Evolutionary conservation across 2,797 vertebrate genomes (phyloP).

Genomic region (Picus viridis): DNA sequence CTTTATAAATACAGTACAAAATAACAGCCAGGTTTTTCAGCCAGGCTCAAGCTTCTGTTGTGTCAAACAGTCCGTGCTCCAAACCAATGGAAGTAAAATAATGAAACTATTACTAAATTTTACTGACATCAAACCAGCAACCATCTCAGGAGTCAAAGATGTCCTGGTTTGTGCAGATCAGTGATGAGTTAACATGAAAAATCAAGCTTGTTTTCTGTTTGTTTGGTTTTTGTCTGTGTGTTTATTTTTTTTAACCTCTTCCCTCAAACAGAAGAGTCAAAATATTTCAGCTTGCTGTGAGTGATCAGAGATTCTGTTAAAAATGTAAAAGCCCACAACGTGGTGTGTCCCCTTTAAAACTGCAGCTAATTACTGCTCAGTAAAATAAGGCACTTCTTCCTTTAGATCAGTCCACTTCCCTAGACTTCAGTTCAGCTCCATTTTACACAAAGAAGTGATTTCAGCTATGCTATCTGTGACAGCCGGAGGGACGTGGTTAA

Average conservation of each 20-base stretch:
- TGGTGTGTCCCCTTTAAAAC: neutral
- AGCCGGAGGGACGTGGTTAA: conserved; percentile 80
- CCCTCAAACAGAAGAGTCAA: conserved; percentile 39
- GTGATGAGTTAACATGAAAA: neutral
- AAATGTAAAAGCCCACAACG: neutral
- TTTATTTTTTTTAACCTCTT: neutral
- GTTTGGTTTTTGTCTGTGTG: too few relatives aligned
- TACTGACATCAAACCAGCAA: neutral
- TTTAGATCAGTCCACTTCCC: neutral
- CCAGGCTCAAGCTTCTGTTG: neutral
- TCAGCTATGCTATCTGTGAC: conserved; percentile 85
- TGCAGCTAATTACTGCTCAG: neutral
- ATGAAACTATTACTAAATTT: neutral
- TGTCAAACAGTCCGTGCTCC: neutral
- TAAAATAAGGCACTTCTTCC: conserved; percentile 68
- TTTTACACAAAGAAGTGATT: conserved; percentile 80
- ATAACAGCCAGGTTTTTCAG: neutral
- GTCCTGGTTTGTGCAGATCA: neutral
- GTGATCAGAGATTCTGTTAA: neutral
- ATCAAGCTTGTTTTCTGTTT: neutral
- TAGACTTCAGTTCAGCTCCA: conserved; percentile 17
- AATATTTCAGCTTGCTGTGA: neutral
- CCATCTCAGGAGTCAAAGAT: neutral
- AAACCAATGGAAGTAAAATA: neutral
- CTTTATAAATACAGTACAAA: conserved; percentile 18